Evolutionary conservation across 2,797 vertebrate genomes (phyloP).

Genomic region (Aselliscus stoliczkanus): DNA sequence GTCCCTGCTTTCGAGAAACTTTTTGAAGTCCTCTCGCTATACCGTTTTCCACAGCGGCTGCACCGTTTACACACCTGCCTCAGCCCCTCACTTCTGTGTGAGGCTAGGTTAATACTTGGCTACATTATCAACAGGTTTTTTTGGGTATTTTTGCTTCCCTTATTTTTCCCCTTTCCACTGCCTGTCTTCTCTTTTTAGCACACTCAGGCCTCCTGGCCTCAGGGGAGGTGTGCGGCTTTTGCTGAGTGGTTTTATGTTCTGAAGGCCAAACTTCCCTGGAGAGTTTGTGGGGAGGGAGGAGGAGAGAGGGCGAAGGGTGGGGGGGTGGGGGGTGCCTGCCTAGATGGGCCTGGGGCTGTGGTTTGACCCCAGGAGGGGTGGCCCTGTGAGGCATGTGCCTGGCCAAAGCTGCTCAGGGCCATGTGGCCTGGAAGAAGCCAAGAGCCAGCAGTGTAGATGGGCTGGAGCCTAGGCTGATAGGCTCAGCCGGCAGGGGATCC

Average conservation of each 20-base stretch:
- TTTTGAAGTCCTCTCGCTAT: rapidly evolving
- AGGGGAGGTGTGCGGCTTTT: not conserved
- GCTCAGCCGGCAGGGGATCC: not conserved
- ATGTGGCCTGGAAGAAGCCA: not conserved
- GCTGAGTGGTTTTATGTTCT: not conserved
- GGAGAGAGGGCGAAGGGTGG: constrained; percentile 39
- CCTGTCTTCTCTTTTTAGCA: not conserved
- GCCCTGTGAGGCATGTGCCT: rapidly evolving
- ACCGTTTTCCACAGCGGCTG: rapidly evolving
- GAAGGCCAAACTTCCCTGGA: not conserved
- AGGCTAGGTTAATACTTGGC: not conserved
- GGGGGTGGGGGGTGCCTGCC: no score
- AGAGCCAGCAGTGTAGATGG: no score
- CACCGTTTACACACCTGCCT: rapidly evolving
- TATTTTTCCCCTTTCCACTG: not conserved
- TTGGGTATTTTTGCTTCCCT: no score
- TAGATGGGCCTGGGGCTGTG: not conserved
- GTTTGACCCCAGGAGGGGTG: not conserved
- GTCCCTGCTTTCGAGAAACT: not conserved
- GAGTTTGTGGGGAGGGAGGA: not conserved
- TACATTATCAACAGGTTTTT: rapidly evolving
- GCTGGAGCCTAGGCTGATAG: no score
- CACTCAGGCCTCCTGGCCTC: not conserved
- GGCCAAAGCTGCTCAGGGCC: not conserved
- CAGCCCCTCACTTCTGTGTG: rapidly evolving